Base-by-base conservation (phyloP, 1,140 invertebrate species). In the Thaumatotibia leucotreta region DNA sequence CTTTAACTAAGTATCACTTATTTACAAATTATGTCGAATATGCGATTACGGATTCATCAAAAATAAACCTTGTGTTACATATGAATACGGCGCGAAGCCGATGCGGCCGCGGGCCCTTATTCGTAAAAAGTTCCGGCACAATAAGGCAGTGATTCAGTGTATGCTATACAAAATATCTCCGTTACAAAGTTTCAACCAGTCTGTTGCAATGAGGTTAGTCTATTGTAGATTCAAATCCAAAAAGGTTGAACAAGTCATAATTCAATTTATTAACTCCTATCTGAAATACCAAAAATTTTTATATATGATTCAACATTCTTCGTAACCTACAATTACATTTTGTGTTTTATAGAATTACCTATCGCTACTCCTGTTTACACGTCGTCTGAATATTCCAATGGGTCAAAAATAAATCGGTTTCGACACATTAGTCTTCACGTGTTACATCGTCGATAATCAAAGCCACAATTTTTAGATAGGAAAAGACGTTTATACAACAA, bases 191-290 rank as follows among this genome's bases (percentile, higher is more conserved):
- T 86, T 85, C 84, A 77, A 82, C 76, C 88, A 90, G 88, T 90
- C 88, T 89, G 86, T 88, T 89, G 82, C 84, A 75, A 83, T 90
- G 84, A 90, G 88, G 84, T 90, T 90, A 82, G 75, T 84, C 83
- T 88, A 88, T 90, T 89, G 85, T 89, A 90, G 86, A 90, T 89
- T 90, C 88, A 90, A 90, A 90, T 90, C 88, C 88, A 90, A 90
- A 88, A 89, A 83, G 78, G 83, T 89, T 87, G 80, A 86, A 86
- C 83, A 76, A 88, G 81, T 90, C 83, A 83, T 80, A 79, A 79
- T 83, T 80, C 72, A 84, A 80, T 88, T 84, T 82, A 80, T 85
- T 86, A 86, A 86, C 80, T 81, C 84, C 83, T 88, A 88, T 87
- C 70, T 84, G 84, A 88, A 86, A 89, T 89, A 89, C 84, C 81